Percentiles rank a stretch among this genome's conserved stretches.
Conservation (phyloP, 2,797 vertebrate genomes). For the Podarcis siculus region DNA sequence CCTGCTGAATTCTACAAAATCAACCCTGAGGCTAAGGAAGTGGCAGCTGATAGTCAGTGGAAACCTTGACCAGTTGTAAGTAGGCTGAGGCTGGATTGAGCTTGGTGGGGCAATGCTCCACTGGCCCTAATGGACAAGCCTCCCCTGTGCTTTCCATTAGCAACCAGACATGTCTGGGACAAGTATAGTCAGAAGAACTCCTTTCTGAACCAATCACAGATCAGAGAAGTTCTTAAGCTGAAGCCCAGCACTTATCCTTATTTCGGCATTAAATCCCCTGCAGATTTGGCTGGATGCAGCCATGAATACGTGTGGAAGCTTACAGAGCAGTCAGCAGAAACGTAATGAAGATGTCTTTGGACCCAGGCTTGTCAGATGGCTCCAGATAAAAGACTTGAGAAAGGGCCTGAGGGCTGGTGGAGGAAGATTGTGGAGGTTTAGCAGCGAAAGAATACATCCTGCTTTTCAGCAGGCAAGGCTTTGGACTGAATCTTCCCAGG, state of each 20-base stretch:
- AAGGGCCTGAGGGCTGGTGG: background rate
- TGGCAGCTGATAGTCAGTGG: too few relatives aligned
- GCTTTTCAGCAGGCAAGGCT: background rate
- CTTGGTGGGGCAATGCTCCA: too few relatives aligned
- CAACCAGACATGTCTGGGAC: too few relatives aligned
- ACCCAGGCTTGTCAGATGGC: background rate
- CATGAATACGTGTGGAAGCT: background rate
- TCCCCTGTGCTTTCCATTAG: too few relatives aligned
- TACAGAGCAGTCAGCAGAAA: background rate
- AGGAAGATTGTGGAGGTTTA: background rate
- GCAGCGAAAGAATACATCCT: background rate
- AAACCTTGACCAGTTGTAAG: too few relatives aligned
- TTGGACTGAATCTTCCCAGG: background rate
- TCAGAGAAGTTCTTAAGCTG: background rate
- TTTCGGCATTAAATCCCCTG: conserved; percentile 1
- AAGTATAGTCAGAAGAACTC: too few relatives aligned
- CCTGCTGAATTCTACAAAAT: too few relatives aligned
- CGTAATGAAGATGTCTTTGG: background rate
- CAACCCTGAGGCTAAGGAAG: too few relatives aligned
- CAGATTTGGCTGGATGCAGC: conserved; percentile 13
- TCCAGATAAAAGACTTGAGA: background rate
- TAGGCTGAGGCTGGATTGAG: too few relatives aligned
- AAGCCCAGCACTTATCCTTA: background rate
- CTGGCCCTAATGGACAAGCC: too few relatives aligned
- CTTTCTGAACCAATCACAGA: background rate